A percentile compares a stretch with the other conserved stretches of the same genome.
Evolutionary conservation across 2,797 vertebrate species (phyloP).

Genomic region (Gastrophryne carolinensis): DNA sequence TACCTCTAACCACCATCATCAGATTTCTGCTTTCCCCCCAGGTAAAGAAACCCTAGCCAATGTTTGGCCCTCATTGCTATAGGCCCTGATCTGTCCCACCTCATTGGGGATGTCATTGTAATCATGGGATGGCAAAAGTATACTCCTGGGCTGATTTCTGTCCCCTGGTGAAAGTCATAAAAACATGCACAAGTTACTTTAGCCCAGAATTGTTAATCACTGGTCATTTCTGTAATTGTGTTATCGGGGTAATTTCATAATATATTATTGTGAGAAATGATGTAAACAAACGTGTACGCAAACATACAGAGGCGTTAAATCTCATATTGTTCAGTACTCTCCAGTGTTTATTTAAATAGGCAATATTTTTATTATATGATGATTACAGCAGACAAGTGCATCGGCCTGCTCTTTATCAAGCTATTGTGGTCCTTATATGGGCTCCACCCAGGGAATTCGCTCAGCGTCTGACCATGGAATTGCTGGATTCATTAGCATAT

Average conservation of each 20-base stretch:
- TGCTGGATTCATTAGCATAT: slow-evolving; percentile 47
- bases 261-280: neutral
- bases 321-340: slow-evolving; percentile 2
- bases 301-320: neutral
- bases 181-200: neutral
- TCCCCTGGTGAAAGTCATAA: neutral
- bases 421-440: slow-evolving; percentile 20
- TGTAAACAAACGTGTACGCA: slow-evolving; percentile 16
- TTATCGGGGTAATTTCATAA: neutral
- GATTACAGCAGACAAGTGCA: slow-evolving; percentile 18
- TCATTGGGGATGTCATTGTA: too few relatives aligned
- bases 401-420: slow-evolving; percentile 21
- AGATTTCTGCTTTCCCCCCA: too few relatives aligned
- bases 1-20: too few relatives aligned
- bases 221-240: neutral
- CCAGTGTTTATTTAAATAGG: neutral
- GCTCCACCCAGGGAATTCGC: slow-evolving; percentile 46
- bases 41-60: too few relatives aligned
- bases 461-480: slow-evolving; percentile 43
- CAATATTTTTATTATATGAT: slow-evolving; percentile 14
- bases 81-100: too few relatives aligned
- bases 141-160: too few relatives aligned
- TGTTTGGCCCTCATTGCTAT: too few relatives aligned
- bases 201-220: neutral
- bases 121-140: too few relatives aligned